Conservation (phyloP, 2,113 vertebrate species). For the Arenaria interpres region DNA sequence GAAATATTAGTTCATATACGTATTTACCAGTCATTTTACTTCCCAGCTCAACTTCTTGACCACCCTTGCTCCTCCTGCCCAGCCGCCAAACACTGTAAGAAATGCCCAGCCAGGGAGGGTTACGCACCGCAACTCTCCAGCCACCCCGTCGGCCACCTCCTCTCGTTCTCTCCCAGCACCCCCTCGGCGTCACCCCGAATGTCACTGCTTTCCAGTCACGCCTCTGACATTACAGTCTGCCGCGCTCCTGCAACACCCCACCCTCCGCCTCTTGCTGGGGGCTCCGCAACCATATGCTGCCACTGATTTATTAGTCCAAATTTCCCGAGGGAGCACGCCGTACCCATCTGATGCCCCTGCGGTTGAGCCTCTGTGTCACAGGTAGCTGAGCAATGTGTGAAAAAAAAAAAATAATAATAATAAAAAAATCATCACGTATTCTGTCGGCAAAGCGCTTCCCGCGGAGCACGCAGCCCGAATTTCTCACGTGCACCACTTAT, state of each 20-base stretch:
- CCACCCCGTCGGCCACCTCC: not conserved
- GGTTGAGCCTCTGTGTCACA: not conserved
- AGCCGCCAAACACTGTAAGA: fast-evolving
- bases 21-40: not conserved
- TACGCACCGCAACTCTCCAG: not conserved
- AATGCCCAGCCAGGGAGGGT: fast-evolving
- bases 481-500: not conserved
- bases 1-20: not conserved
- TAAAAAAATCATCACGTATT: not conserved
- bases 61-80: not conserved
- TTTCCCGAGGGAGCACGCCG: not conserved
- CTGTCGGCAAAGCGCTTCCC: not conserved
- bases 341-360: not conserved
- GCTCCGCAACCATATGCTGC: not conserved
- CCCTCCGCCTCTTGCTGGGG: not conserved
- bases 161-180: not conserved
- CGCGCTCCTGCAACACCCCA: fast-evolving
- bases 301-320: not conserved
- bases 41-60: not conserved
- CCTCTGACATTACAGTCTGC: not conserved
- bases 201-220: not conserved
- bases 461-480: not conserved
- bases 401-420: not conserved
- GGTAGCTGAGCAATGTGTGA: not conserved
- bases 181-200: fast-evolving